Evolutionary conservation across 2,113 vertebrate species (phyloP).

Genomic region (Eurystomus gularis): DNA sequence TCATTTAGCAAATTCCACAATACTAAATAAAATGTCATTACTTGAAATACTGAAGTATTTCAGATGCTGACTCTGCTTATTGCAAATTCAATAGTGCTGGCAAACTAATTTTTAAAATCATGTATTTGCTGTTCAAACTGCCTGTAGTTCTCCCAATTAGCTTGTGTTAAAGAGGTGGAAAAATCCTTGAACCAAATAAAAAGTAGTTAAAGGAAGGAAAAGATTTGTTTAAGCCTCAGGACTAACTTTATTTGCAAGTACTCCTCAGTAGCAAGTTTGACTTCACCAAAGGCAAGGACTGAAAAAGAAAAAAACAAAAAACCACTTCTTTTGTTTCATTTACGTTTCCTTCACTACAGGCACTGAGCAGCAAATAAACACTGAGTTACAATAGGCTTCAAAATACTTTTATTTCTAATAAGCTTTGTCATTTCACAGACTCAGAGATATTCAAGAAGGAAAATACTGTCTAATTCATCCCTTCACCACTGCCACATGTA

Average conservation of each 20-base stretch:
- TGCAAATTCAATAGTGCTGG: conserved; percentile 77
- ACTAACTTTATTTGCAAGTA: conserved; percentile 43
- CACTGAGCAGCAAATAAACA: neutral
- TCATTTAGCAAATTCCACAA: conserved; percentile 75
- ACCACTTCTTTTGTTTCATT: neutral
- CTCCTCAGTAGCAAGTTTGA: neutral
- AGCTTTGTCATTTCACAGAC: neutral
- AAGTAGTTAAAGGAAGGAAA: conserved; percentile 54
- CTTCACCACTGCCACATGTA: fast-evolving
- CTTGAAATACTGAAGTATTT: conserved; percentile 78
- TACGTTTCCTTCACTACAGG: neutral
- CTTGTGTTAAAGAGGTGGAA: conserved; percentile 59
- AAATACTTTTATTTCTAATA: conserved; percentile 11
- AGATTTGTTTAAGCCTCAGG: conserved; percentile 56
- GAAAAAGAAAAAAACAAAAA: neutral
- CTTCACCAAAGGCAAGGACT: conserved; percentile 12
- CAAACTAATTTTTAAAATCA: conserved; percentile 76
- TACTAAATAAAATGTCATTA: conserved; percentile 81
- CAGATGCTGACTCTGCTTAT: conserved; percentile 77
- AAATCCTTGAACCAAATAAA: conserved; percentile 43
- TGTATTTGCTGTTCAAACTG: conserved; percentile 71
- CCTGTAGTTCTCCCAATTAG: conserved; percentile 72
- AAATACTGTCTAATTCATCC: neutral
- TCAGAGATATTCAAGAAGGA: neutral
- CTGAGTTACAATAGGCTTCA: neutral